Percentiles rank a stretch among this genome's conserved stretches.
These are phyloP conservation scores for Phrynocephalus vlangalii DNA, from an alignment of 2,797 vertebrate genomes.

Conservation along the genomic window DNA sequence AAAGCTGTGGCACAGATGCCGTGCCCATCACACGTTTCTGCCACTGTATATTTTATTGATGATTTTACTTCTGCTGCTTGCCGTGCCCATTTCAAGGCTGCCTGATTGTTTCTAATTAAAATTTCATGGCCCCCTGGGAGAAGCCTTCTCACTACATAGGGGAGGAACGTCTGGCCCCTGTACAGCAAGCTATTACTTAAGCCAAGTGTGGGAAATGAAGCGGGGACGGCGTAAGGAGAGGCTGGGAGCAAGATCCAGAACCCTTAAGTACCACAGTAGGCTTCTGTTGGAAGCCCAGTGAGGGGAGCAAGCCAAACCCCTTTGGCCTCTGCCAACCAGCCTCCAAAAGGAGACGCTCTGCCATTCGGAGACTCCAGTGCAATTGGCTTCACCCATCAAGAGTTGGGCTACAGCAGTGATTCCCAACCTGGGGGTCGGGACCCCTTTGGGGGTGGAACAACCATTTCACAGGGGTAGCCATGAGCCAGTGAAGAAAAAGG, in stretches of 20 bases:
- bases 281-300: not conserved
- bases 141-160: conserved; percentile 64
- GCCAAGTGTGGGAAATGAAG: not conserved
- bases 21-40: conserved; percentile 73
- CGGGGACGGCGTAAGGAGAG: not conserved
- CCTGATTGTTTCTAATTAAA: conserved; percentile 75
- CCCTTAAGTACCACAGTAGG: not conserved
- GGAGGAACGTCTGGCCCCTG: conserved; percentile 62
- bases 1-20: conserved; percentile 52
- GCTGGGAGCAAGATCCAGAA: not conserved
- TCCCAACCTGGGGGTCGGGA: no score
- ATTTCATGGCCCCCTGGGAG: conserved; percentile 70
- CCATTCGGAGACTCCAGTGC: no score
- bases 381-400: not conserved
- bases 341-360: not conserved
- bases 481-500: no score
- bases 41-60: conserved; percentile 77
- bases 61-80: conserved; percentile 67
- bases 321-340: not conserved
- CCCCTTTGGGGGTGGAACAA: no score
- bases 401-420: not conserved
- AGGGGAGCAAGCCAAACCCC: not conserved
- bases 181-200: conserved; percentile 50
- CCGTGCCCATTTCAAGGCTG: conserved; percentile 72
- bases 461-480: no score